Evolutionary conservation across 2,113 vertebrate species (phyloP).

Genomic region (Seriola quinqueradiata): DNA sequence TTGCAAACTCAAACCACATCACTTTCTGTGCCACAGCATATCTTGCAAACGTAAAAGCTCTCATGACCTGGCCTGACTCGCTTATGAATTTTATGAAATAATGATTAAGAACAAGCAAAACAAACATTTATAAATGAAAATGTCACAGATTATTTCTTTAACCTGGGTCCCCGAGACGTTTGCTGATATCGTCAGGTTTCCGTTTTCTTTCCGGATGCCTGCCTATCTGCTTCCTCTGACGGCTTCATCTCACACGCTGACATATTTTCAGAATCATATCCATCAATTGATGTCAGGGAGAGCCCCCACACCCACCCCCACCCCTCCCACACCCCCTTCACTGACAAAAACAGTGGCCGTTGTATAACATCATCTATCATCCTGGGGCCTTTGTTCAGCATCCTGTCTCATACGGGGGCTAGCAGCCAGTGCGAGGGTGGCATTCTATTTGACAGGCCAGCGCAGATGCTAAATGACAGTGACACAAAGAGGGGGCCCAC

Average conservation of each 20-base stretch:
- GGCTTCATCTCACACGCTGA: conserved; percentile 53
- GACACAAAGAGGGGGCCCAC: conserved; percentile 77
- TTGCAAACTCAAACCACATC: conserved; percentile 9
- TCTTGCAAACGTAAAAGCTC: conserved; percentile 21
- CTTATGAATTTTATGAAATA: conserved; percentile 14
- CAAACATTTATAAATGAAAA: conserved; percentile 42
- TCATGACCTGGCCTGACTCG: not conserved
- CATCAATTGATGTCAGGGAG: conserved; percentile 71
- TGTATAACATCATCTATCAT: conserved; percentile 82
- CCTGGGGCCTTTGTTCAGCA: conserved; percentile 72
- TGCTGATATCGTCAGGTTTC: not conserved
- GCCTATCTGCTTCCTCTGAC: conserved; percentile 23
- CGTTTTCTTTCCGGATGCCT: conserved; percentile 14
- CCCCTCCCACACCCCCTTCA: conserved; percentile 5
- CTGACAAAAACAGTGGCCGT: conserved; percentile 70
- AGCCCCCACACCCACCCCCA: not conserved
- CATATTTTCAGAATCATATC: conserved; percentile 70
- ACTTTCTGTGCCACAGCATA: not conserved
- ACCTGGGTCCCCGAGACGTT: conserved; percentile 7
- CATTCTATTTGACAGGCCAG: conserved; percentile 77
- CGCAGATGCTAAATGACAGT: conserved; percentile 83
- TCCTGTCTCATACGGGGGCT: conserved; percentile 67
- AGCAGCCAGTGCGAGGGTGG: conserved; percentile 75
- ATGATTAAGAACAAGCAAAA: conserved; percentile 20
- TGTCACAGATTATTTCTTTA: conserved; percentile 34